Evolutionary conservation across 1,140 invertebrate species (phyloP), one percentile per base, ranked within the genome.

Genomic region (Drosophila seguyi): DNA sequence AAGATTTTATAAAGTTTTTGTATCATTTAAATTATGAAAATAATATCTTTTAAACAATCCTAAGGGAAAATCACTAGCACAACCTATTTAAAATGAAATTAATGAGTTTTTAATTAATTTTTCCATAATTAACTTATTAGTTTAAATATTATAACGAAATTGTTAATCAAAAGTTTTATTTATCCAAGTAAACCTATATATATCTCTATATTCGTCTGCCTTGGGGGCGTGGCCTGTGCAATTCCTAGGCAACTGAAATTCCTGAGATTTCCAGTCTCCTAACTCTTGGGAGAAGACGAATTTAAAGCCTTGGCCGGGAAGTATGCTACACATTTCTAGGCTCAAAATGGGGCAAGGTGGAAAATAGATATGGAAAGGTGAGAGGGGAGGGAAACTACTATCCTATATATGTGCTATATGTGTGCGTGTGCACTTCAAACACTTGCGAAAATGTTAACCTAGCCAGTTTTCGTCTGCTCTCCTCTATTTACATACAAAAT

Each of bases 401-500:
- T 4, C 6, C 44, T 25, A 45, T 34, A 25, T 25, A 14, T 48
- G 14, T 48, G 8, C 31, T 22, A 10, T 6, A 6, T 56, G 22
- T 72, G 38, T 27, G 42, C 8, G n/a, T 60, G 25, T 52, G 31
- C 56, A 74, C 71, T 74, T 74, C 56, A 74, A 74, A 45, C 56
- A 73, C 39, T 61, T 53, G 45, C 22, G 47, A 74, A 74, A 76
- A 39, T 76, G 69, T 58, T 66, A 58, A 67, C 61, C 38, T 75
- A 27, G 39, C 44, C 48, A 59, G 53, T 75, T 65, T 75, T 20
- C 25, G 25, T 45, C 52, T 34, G 20, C 18, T 31, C 36, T 42
- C 25, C 41, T 42, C 22, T 75, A 57, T 75, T 50, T 75, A 76
- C 56, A 65, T 75, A 66, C 73, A 76, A 76, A 75, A 66, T 76